A percentile compares a stretch with the other conserved stretches of the same genome.
Evolutionary conservation across 2,888 invertebrate species (phyloP).

Genomic region (Ophion slaviceki): DNA sequence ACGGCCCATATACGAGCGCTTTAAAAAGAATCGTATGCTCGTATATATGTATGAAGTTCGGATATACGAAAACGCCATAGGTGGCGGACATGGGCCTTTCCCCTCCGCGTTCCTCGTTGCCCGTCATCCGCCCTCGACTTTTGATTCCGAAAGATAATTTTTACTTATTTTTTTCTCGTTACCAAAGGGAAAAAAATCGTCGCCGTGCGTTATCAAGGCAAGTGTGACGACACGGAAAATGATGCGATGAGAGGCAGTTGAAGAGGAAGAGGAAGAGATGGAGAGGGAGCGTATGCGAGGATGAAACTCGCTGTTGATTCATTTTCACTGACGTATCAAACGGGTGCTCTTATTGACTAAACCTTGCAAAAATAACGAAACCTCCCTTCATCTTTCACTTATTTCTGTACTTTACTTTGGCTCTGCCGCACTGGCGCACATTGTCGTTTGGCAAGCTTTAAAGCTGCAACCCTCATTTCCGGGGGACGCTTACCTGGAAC

Average conservation of each 20-base stretch:
- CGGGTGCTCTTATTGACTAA: not conserved
- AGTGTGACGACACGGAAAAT: constrained; percentile 22
- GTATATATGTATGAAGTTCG: not conserved
- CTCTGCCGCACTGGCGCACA: constrained; percentile 37
- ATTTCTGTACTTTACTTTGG: constrained; percentile 40
- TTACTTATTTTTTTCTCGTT: constrained; percentile 9
- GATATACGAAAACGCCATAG: constrained; percentile 14
- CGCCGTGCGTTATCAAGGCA: constrained; percentile 58
- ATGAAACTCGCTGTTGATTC: constrained; percentile 37
- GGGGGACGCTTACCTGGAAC: constrained; percentile 69
- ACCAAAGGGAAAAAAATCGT: constrained; percentile 52
- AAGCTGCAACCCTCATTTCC: constrained; percentile 59
- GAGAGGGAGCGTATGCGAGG: constrained; percentile 1
- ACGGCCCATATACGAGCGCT: not conserved
- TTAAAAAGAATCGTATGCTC: constrained; percentile 27
- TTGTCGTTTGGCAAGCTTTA: constrained; percentile 43
- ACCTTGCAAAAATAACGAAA: constrained; percentile 32
- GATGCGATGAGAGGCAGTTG: not conserved
- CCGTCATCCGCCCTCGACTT: not conserved
- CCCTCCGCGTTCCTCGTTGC: not conserved
- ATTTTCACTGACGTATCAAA: constrained; percentile 28
- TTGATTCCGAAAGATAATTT: constrained; percentile 56
- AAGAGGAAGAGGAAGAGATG: not conserved
- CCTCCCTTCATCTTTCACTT: constrained; percentile 31
- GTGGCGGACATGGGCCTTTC: constrained; percentile 14